Percentiles rank a stretch among this genome's conserved stretches.
These are phyloP conservation scores for Triplophysa bombifrons DNA, from an alignment of 2,797 vertebrate species.

Conservation along the genomic window DNA sequence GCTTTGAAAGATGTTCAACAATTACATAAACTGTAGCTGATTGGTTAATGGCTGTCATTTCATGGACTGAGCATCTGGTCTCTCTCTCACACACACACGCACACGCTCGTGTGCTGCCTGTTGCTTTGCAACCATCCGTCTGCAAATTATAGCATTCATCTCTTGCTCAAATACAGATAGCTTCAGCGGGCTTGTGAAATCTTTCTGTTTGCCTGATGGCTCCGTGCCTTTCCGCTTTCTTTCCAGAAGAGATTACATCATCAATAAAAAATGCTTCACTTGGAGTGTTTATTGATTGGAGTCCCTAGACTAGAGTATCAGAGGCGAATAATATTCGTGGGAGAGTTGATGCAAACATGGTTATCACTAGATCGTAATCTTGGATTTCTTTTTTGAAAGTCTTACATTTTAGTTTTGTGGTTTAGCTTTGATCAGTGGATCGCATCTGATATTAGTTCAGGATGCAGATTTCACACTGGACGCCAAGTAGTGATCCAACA, in stretches of 20 bases:
- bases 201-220: constrained; percentile 30
- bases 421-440: background rate
- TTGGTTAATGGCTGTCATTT: constrained; percentile 63
- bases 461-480: background rate
- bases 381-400: background rate
- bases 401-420: background rate
- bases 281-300: constrained; percentile 27
- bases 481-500: background rate
- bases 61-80: constrained; percentile 57
- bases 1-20: constrained; percentile 61
- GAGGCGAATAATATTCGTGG: background rate
- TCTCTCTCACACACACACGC: background rate
- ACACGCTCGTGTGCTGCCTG: constrained; percentile 17
- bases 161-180: constrained; percentile 39
- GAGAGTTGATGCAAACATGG: background rate
- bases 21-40: constrained; percentile 59
- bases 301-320: constrained; percentile 21
- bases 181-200: constrained; percentile 41
- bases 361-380: background rate
- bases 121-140: constrained; percentile 40
- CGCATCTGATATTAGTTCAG: background rate
- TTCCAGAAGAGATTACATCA: constrained; percentile 20
- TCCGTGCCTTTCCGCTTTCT: constrained; percentile 18
- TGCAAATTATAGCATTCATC: constrained; percentile 45
- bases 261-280: constrained; percentile 36